Evolutionary conservation across 2,113 vertebrate species (phyloP), one percentile per base, ranked within the genome.

Genomic region (Carassius auratus): DNA sequence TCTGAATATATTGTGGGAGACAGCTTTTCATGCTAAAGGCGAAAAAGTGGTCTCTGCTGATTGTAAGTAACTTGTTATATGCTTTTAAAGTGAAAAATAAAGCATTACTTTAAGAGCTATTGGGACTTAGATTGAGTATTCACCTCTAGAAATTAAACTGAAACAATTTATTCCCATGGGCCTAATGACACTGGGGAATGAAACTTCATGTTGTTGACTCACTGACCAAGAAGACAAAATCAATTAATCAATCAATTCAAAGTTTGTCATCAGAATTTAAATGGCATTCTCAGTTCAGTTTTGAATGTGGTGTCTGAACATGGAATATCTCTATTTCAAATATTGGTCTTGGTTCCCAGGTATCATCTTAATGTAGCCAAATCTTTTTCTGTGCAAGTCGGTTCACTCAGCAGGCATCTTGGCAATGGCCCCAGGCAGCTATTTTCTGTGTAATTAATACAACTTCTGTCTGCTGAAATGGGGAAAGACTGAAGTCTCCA

Each of bases 21-120:
- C 45, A 83, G 9, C 26, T 68, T 45, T 68, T 55, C 2, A 30
- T 50, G 81, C 86, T 64, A 84, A 73, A 76, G 38, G 81, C 77
- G 30, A 33, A 64, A 55, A 38, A 69, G 76, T 68, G 80, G 42
- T 85, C 62, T 36, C 75, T n/a, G 64, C 21, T 48, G 83, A 76
- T 75, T 76, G 15, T 23, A 15, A 66, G 45, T 30, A 71, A 33
- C 77, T 55, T 76, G 66, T 81, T 62, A 45, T 71, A 76, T 77
- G 78, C 48, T 38, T 36, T 85, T 52, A 26, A 82, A 81, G 61
- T 50, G 38, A 48, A 50, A 69, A 82, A 36, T n/a, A 36, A 52
- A 55, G 26, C 33, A 52, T n/a, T 2, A 8, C 80, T 36, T 30
- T 36, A 52, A 55, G 50, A 55, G 23, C 66, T 55, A 8, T 57